Conservation (phyloP, 2,113 vertebrate genomes). For the Misgurnus mizolepis region DNA sequence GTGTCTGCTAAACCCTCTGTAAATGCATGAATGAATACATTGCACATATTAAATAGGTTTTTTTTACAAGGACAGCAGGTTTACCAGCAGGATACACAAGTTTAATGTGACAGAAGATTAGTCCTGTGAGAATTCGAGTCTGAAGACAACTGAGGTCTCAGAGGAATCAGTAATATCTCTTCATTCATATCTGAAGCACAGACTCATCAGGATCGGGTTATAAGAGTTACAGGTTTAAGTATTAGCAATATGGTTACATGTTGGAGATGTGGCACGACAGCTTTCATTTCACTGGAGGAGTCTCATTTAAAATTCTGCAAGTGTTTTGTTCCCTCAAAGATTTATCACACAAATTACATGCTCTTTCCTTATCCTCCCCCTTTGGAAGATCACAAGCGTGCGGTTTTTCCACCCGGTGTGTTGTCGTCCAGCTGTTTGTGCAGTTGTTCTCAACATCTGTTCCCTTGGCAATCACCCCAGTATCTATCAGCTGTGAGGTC, state of each 20-base stretch:
- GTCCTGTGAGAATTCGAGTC: too few relatives aligned
- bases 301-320: not conserved
- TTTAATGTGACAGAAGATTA: too few relatives aligned
- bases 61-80: not conserved
- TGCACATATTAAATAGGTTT: too few relatives aligned
- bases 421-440: conserved; percentile 8
- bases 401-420: not conserved
- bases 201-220: too few relatives aligned
- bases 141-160: too few relatives aligned
- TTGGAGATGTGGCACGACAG: not conserved
- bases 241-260: too few relatives aligned
- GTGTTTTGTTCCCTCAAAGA: not conserved
- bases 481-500: conserved; percentile 12
- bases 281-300: conserved; percentile 3
- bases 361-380: not conserved
- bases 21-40: not conserved
- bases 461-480: conserved; percentile 13
- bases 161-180: too few relatives aligned
- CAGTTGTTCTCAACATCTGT: conserved; percentile 29
- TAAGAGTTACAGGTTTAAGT: too few relatives aligned
- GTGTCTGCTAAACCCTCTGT: not conserved
- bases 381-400: not conserved
- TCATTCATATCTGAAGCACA: too few relatives aligned
- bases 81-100: too few relatives aligned
- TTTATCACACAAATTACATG: not conserved